These are phyloP conservation scores for Gnathonemus longibarbis DNA, from an alignment of 2,113 vertebrate species.

Conservation along the genomic window DNA sequence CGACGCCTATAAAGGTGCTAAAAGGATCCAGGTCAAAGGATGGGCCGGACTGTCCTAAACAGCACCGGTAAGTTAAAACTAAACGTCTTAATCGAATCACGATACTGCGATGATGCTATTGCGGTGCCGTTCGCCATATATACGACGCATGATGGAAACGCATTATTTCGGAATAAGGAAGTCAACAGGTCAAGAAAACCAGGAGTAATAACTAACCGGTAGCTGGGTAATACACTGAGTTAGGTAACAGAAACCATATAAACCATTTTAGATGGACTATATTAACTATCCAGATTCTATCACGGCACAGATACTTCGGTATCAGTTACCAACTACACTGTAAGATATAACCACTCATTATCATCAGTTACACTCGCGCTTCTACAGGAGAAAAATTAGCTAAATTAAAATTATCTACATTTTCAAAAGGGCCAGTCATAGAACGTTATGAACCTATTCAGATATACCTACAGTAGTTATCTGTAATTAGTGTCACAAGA, in stretches of 20 bases:
- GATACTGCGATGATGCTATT: background rate
- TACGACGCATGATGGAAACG: background rate
- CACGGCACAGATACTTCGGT: background rate
- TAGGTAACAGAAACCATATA: background rate
- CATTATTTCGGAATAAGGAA: background rate
- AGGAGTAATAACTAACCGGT: background rate
- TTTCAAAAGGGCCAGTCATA: background rate
- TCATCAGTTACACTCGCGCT: background rate
- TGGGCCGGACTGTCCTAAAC: background rate
- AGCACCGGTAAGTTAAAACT: background rate
- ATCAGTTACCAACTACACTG: background rate
- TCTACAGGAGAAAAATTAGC: background rate
- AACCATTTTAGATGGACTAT: background rate
- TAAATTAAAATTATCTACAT: background rate
- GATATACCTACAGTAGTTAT: background rate
- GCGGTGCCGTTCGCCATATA: background rate
- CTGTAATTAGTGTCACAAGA: background rate
- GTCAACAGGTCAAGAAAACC: background rate
- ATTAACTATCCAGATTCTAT: background rate
- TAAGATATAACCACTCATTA: background rate
- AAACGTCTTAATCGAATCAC: background rate
- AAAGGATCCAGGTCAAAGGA: background rate
- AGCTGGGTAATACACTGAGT: background rate
- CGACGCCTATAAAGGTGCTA: background rate
- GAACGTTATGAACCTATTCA: background rate